phyloP scores from a whole-genome alignment of 2,888 invertebrate genomes.

The Orgyia antiqua region DNA sequence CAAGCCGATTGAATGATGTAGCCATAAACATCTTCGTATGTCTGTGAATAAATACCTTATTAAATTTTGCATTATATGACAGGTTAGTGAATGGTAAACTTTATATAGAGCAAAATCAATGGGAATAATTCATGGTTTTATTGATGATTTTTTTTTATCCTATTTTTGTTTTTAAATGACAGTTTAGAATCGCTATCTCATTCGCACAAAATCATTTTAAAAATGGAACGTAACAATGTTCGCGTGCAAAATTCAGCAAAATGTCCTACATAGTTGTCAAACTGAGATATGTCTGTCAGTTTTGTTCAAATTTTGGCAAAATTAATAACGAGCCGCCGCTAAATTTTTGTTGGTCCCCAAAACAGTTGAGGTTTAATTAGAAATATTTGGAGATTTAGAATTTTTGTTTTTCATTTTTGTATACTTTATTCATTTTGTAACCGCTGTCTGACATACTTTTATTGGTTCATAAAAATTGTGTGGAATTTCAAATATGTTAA shows the following conservation, averaged over 20 bases:
- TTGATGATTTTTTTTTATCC: no score
- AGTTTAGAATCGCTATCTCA: conserved; percentile 16
- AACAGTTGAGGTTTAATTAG: conserved; percentile 59
- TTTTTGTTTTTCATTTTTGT: conserved; percentile 31
- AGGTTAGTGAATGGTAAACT: no score
- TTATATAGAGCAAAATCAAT: no score
- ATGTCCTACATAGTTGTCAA: conserved; percentile 61
- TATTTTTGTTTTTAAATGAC: no score
- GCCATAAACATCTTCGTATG: no score
- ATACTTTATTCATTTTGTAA: conserved; percentile 6
- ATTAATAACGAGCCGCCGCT: conserved; percentile 60
- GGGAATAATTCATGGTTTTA: no score
- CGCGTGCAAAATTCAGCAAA: conserved; percentile 55
- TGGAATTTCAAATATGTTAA: conserved; percentile 11
- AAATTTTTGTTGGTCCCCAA: conserved; percentile 47
- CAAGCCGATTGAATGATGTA: no score
- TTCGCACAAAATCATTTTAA: conserved; percentile 30
- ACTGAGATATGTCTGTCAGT: conserved; percentile 67
- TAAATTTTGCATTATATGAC: no score
- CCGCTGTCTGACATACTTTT: conserved; percentile 12
- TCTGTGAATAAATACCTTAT: no score
- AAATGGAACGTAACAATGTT: conserved; percentile 54
- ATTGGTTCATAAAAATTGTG: conserved; percentile 17
- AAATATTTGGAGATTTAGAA: conserved; percentile 64
- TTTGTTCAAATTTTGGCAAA: conserved; percentile 71